Evolutionary conservation across 2,113 vertebrate species (phyloP).

Genomic region (Pachyramphus minor): DNA sequence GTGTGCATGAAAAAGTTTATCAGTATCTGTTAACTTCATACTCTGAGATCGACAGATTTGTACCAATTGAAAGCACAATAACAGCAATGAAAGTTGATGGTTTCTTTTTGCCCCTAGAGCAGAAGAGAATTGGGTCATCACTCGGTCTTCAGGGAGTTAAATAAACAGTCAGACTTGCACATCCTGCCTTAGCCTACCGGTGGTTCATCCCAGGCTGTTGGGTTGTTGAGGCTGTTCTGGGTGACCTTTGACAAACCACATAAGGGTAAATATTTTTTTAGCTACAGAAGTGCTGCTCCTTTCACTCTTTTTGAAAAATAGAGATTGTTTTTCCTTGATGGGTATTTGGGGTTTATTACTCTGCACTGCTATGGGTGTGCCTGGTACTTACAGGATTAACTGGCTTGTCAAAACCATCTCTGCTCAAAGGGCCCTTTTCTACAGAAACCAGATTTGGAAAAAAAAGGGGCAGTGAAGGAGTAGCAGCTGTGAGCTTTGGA

Average conservation of each 20-base stretch:
- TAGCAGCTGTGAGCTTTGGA: neutral
- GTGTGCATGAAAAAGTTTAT: neutral
- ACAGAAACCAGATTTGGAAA: neutral
- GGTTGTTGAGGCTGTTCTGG: neutral
- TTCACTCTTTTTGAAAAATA: neutral
- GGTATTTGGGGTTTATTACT: neutral
- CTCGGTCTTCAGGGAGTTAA: conserved; percentile 14
- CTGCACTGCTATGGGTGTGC: neutral
- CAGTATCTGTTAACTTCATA: neutral
- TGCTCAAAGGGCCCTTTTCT: neutral
- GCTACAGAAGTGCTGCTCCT: neutral
- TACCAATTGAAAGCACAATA: neutral
- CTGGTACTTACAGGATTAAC: neutral
- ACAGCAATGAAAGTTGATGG: neutral
- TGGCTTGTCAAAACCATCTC: neutral
- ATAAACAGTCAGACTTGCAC: neutral
- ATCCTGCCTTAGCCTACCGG: neutral
- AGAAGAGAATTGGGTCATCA: neutral
- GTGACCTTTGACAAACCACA: conserved; percentile 10
- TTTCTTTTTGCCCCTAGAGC: neutral
- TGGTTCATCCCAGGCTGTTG: neutral
- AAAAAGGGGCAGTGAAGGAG: neutral
- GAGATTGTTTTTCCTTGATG: neutral
- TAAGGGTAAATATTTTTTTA: conserved; percentile 22
- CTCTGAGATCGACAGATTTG: neutral